Conservation (phyloP, 1,140 invertebrate species). For the Harlomillsia oculata region DNA sequence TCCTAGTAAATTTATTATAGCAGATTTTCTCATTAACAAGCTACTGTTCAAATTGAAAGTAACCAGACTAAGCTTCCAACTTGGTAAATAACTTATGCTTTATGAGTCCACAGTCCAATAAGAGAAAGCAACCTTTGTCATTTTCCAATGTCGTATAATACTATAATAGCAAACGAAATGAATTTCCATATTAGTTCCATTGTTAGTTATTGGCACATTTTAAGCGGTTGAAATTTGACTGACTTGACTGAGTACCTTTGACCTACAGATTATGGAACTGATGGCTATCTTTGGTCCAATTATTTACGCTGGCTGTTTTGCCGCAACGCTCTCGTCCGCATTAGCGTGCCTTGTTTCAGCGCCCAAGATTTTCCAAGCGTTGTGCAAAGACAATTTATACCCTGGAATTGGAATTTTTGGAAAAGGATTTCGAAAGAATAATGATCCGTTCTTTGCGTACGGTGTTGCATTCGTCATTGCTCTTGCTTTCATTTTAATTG, state of each 20-base stretch:
- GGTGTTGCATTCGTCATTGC: slow-evolving; percentile 83
- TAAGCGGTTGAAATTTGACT: not conserved
- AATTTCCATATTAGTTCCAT: too few species aligned
- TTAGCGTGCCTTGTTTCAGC: slow-evolving; percentile 90
- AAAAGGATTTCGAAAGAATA: slow-evolving; percentile 78
- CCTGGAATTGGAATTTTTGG: slow-evolving; percentile 86
- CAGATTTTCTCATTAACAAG: too few species aligned
- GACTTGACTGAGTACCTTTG: not conserved
- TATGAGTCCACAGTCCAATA: too few species aligned
- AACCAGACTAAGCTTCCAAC: too few species aligned
- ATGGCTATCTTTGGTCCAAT: slow-evolving; percentile 80
- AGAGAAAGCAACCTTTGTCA: too few species aligned
- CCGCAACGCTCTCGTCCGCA: slow-evolving; percentile 90
- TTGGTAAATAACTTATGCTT: too few species aligned
- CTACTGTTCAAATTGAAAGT: too few species aligned
- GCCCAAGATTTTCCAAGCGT: slow-evolving; percentile 86
- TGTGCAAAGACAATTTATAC: slow-evolving; percentile 92
- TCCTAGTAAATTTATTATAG: too few species aligned
- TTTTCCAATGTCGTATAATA: too few species aligned
- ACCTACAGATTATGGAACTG: slow-evolving; percentile 72
- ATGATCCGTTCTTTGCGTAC: slow-evolving; percentile 86
- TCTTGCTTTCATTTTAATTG: slow-evolving; percentile 73
- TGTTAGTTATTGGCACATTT: too few species aligned
- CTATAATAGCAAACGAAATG: too few species aligned
- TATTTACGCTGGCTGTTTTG: slow-evolving; percentile 65